phyloP scores from a whole-genome alignment of 1,140 invertebrate genomes.

The Bombus ignitus region DNA sequence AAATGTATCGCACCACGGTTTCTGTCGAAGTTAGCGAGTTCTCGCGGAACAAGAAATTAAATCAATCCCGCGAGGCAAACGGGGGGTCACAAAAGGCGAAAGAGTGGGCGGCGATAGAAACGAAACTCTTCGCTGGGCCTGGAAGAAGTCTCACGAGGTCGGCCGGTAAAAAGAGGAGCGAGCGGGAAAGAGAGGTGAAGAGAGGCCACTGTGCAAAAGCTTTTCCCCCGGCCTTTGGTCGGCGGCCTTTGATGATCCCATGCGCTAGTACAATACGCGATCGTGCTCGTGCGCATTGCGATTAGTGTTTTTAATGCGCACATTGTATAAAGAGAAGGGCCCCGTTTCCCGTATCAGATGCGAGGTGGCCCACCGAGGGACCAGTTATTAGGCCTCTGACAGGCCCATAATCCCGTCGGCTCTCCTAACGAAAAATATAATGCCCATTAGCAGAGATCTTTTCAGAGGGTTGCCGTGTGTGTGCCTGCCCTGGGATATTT shows the following conservation, averaged over 20 bases:
- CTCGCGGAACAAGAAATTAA: background rate
- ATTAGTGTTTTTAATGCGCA: conserved; percentile 78
- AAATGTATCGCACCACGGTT: background rate
- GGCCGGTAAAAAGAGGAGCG: background rate
- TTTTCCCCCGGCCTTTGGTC: conserved; percentile 47
- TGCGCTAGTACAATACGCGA: conserved; percentile 59
- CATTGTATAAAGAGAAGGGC: conserved; percentile 70
- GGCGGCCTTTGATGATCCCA: conserved; percentile 63
- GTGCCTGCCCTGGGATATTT: conserved; percentile 45
- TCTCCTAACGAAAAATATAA: conserved; percentile 73
- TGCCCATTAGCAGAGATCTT: conserved; percentile 74
- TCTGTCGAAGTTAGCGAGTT: background rate
- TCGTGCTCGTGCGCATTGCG: conserved; percentile 70
- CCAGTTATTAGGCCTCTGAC: conserved; percentile 78
- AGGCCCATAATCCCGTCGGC: conserved; percentile 74
- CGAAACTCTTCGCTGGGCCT: conserved; percentile 7
- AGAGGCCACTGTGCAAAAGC: background rate
- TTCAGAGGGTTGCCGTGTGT: conserved; percentile 55
- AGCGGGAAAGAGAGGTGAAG: background rate
- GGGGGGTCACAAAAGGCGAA: background rate
- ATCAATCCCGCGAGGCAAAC: conserved; percentile 18
- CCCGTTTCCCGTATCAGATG: conserved; percentile 74
- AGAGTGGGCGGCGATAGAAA: conserved; percentile 11
- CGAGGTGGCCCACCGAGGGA: conserved; percentile 59
- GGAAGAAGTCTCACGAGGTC: conserved; percentile 35